Conservation (phyloP, 2,888 invertebrate species). For the Flexamia atlantica region DNA sequence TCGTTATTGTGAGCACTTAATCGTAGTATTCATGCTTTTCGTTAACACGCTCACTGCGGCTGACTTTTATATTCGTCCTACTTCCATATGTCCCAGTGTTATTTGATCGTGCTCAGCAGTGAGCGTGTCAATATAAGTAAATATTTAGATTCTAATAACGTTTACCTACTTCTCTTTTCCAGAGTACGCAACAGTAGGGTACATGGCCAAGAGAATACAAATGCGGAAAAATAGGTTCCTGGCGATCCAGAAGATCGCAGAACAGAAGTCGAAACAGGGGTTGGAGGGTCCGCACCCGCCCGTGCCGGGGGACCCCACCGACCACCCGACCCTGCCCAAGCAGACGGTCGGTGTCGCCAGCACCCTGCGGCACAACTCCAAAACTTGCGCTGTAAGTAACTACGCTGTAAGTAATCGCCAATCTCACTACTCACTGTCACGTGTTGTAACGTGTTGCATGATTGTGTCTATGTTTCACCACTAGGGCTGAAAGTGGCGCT, state of each 20-base stretch:
- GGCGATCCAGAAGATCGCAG: conserved; percentile 94
- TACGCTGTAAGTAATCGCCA: background rate
- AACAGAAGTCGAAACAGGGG: conserved; percentile 90
- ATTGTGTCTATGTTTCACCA: no score
- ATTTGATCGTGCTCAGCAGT: no score
- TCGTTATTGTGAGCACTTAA: no score
- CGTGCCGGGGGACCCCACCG: conserved; percentile 80
- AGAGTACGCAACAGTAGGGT: conserved; percentile 99
- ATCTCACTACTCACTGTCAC: no score
- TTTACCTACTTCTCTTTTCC: conserved; percentile 70
- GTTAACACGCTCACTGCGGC: no score
- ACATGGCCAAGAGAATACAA: conserved; percentile 98
- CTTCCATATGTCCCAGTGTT: no score
- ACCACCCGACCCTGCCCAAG: conserved; percentile 85
- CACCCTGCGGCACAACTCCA: conserved; percentile 59
- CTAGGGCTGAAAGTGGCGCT: no score
- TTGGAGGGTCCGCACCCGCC: conserved; percentile 78
- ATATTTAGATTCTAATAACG: no score
- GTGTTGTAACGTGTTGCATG: no score
- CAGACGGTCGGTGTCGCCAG: conserved; percentile 75
- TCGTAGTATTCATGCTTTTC: no score
- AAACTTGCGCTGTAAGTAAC: conserved; percentile 46
- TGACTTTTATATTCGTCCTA: no score
- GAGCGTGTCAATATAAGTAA: no score
- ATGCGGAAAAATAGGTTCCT: conserved; percentile 96